These are phyloP conservation scores for Isotomurus palustris DNA, from an alignment of 2,888 invertebrate genomes.

Conservation along the genomic window DNA sequence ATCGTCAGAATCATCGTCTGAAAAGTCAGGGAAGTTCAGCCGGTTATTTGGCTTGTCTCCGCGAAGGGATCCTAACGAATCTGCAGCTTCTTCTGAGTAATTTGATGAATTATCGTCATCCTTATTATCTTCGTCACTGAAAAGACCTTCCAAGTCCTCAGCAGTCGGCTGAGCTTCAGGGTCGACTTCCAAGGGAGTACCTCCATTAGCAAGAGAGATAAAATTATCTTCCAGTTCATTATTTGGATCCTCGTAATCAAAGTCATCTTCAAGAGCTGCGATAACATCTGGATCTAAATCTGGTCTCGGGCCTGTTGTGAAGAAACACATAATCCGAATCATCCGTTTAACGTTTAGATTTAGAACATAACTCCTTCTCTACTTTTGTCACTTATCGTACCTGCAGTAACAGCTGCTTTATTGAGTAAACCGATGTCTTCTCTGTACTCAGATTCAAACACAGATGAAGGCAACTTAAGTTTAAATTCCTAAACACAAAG, in stretches of 20 bases:
- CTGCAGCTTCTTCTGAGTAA: slow-evolving; percentile 47
- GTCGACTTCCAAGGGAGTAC: slow-evolving; percentile 1
- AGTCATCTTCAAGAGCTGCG: slow-evolving; percentile 89
- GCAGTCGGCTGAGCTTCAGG: slow-evolving; percentile 16
- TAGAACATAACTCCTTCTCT: not conserved
- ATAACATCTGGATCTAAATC: slow-evolving; percentile 87
- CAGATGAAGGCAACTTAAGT: slow-evolving; percentile 72
- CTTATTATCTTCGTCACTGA: slow-evolving; percentile 51
- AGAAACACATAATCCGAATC: not conserved
- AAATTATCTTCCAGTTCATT: slow-evolving; percentile 91
- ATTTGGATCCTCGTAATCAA: slow-evolving; percentile 72
- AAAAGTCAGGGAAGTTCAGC: slow-evolving; percentile 53
- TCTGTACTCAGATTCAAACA: slow-evolving; percentile 80
- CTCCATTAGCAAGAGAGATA: slow-evolving; percentile 69
- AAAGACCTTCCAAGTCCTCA: slow-evolving; percentile 31
- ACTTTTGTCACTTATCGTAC: slow-evolving; percentile 49
- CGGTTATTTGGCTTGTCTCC: too few relatives aligned
- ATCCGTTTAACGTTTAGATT: not conserved
- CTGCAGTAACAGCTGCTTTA: slow-evolving; percentile 68
- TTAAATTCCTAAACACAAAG: slow-evolving; percentile 39
- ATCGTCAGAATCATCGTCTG: slow-evolving; percentile 56
- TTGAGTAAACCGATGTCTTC: slow-evolving; percentile 79
- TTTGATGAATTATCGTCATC: slow-evolving; percentile 33
- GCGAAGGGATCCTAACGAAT: slow-evolving; percentile 52
- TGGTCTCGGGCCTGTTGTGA: slow-evolving; percentile 39